These are phyloP conservation scores for Astropecten irregularis DNA, from an alignment of 53 echinoderm and acorn worm genomes.

Conservation along the genomic window DNA sequence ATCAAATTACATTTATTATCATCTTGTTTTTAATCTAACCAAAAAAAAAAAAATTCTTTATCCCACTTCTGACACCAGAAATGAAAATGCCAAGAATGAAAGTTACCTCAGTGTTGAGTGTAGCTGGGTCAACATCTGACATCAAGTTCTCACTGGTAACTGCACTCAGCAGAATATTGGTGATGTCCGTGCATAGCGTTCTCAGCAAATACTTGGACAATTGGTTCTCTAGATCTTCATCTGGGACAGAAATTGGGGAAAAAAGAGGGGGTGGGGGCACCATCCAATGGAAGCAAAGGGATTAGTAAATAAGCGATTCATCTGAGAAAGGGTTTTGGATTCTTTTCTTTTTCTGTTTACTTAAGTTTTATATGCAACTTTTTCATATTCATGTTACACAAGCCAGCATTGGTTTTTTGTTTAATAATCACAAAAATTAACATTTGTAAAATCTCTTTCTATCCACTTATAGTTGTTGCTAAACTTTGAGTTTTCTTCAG, in stretches of 20 bases:
- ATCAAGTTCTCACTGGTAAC: constrained; percentile 77
- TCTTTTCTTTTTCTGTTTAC: not conserved
- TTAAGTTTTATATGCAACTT: too few species aligned
- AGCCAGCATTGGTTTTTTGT: too few species aligned
- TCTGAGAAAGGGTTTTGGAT: not conserved
- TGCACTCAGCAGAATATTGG: constrained; percentile 72
- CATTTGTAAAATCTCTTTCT: too few species aligned
- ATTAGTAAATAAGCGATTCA: not conserved
- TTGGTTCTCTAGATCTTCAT: constrained; percentile 84
- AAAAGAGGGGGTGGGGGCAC: not conserved
- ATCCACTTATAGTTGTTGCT: too few species aligned
- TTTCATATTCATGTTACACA: too few species aligned
- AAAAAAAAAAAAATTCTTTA: too few species aligned
- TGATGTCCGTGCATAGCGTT: constrained; percentile 85
- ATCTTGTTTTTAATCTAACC: too few species aligned
- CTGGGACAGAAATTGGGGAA: constrained; percentile 1
- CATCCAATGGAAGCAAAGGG: not conserved
- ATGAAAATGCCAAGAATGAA: too few species aligned
- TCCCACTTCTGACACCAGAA: too few species aligned
- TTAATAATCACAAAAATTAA: too few species aligned
- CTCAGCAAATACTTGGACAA: constrained; percentile 82
- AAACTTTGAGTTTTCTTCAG: too few species aligned
- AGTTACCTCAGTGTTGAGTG: constrained; percentile 87
- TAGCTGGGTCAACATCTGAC: constrained; percentile 62
- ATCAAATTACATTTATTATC: too few species aligned